These are phyloP conservation scores for Trinorchestia longiramus DNA, from an alignment of 1,140 invertebrate species.

Conservation along the genomic window DNA sequence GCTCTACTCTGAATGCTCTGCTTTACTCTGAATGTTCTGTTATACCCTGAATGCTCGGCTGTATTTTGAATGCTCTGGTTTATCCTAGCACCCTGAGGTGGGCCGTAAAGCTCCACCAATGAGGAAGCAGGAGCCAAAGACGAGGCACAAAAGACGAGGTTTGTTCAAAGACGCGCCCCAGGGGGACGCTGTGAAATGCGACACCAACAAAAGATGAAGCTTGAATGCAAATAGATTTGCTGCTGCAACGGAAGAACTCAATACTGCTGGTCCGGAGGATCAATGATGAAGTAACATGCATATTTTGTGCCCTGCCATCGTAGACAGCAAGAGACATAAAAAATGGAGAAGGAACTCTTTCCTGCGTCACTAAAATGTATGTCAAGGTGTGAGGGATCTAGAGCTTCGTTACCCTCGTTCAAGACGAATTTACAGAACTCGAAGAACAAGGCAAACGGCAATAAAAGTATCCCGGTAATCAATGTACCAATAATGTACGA, in stretches of 20 bases:
- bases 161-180: slow-evolving; percentile 5
- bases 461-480: not conserved
- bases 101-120: not conserved
- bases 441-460: not conserved
- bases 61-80: not conserved
- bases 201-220: slow-evolving; percentile 7
- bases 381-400: not conserved
- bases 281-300: not conserved
- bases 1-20: not conserved
- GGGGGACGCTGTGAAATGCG: not conserved
- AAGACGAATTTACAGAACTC: not conserved
- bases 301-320: not conserved
- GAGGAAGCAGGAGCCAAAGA: not conserved
- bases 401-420: not conserved
- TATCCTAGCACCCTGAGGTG: not conserved
- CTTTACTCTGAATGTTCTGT: not conserved
- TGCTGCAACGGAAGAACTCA: not conserved
- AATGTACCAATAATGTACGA: not conserved
- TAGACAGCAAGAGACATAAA: not conserved
- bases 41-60: not conserved
- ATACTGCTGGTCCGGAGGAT: not conserved
- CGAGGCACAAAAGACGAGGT: not conserved
- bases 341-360: not conserved
- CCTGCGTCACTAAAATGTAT: not conserved
- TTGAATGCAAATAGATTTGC: slow-evolving; percentile 9